These are phyloP conservation scores for Harpalus rufipes DNA, from an alignment of 2,888 invertebrate species.

Conservation along the genomic window DNA sequence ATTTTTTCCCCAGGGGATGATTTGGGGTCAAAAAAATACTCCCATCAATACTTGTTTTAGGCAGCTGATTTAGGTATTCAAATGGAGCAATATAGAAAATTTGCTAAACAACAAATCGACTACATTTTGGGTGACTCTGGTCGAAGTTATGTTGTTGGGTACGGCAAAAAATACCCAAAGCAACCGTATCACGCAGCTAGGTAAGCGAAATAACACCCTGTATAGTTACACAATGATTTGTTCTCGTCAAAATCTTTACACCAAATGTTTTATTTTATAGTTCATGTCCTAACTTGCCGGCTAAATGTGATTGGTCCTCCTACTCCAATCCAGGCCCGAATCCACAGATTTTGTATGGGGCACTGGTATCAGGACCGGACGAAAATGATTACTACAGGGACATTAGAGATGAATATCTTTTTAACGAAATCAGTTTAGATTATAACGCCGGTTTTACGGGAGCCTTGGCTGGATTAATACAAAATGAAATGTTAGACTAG, in stretches of 20 bases:
- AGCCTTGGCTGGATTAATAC: constrained; percentile 78
- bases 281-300: constrained; percentile 79
- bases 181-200: constrained; percentile 80
- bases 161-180: constrained; percentile 78
- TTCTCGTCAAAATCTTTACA: too few relatives aligned
- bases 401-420: constrained; percentile 78
- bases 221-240: too few relatives aligned
- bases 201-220: too few relatives aligned
- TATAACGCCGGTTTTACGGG: constrained; percentile 81
- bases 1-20: too few relatives aligned
- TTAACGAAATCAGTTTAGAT: constrained; percentile 80
- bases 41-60: too few relatives aligned
- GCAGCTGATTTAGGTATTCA: constrained; percentile 75
- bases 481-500: constrained; percentile 70
- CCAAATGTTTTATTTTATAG: too few relatives aligned
- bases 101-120: constrained; percentile 79
- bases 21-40: too few relatives aligned
- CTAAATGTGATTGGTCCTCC: constrained; percentile 78
- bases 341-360: constrained; percentile 79
- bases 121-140: constrained; percentile 80
- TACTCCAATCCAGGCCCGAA: constrained; percentile 77
- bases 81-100: constrained; percentile 75
- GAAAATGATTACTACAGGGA: constrained; percentile 79
- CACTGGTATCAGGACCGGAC: constrained; percentile 81
- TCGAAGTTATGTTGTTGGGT: constrained; percentile 80